Evolutionary conservation across 2,113 vertebrate species (phyloP), one percentile per base, ranked within the genome.

Genomic region (Mesembrinibis cayennensis): DNA sequence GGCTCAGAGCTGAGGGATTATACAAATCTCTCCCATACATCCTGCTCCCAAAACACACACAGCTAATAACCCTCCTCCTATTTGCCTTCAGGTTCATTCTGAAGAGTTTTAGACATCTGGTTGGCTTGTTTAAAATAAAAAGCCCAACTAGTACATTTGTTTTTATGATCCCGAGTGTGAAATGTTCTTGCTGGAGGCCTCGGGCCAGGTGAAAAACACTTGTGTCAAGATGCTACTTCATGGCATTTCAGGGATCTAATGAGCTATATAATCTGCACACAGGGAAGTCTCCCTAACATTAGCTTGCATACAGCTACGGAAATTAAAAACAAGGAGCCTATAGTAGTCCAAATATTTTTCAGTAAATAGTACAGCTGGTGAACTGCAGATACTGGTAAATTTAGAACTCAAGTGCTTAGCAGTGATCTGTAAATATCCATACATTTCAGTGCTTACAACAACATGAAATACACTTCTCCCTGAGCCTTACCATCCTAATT

Each of bases 11-110:
- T 47, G 26, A 91, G 72, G 89, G 79, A 95, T 94, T 93, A 78
- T 32, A 89, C 76, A 92, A 87, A 84, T 82, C 76, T 92, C 72
- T 73, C 82, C 87, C 50, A 78, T 71, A 92, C 89, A 91, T 78
- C 81, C 87, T 76, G 61, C 87, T 95, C 91, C 87, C 84, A 82
- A 82, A 82, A 82, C 87, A 96, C 76, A 94, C 52, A 87, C n/a
- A 80, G 70, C 70, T 95, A 95, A 94, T 94, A 97, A 95, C 63
- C 56, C 87, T 87, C 70, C 87, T 91, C 76, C 61, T 81, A 47
- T 76, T 89, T 87, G 89, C 91, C 89, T 94, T 87, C 45, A 85
- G 91, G 77, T 89, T 93, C 65, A 85, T 79, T 87, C 70, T 80
- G 62, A 82, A 89, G 50, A 32, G 59, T 78, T 79, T 93, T 47